Evolutionary conservation across 2,888 invertebrate genomes (phyloP).

Genomic region (Heliconius sara): DNA sequence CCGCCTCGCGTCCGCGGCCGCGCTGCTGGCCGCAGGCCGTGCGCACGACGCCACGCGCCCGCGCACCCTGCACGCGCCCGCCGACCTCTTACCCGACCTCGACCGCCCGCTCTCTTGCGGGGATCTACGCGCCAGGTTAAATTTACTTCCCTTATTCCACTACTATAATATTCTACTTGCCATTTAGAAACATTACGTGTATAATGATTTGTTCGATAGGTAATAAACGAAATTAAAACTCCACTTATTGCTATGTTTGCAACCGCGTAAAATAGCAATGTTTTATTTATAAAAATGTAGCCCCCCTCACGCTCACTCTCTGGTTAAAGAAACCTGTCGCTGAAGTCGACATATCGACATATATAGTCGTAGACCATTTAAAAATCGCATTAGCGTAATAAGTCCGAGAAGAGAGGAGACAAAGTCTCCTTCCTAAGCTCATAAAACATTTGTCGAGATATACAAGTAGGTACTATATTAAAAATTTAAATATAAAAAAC

Average conservation of each 20-base stretch:
- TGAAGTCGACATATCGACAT: background rate
- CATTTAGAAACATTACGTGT: too few species aligned
- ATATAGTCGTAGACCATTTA: background rate
- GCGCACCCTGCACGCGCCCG: slow-evolving; percentile 73
- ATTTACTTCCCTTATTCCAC: background rate
- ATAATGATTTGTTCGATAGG: background rate
- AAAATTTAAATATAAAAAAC: too few species aligned
- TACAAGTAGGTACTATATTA: too few species aligned
- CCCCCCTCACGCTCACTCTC: too few species aligned
- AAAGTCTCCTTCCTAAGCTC: too few species aligned
- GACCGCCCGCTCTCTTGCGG: slow-evolving; percentile 80
- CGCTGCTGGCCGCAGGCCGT: slow-evolving; percentile 80
- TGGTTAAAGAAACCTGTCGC: too few species aligned
- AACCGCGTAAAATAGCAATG: too few species aligned
- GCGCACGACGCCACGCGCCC: slow-evolving; percentile 83
- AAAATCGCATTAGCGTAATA: background rate
- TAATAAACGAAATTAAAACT: background rate
- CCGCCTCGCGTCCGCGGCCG: slow-evolving; percentile 85
- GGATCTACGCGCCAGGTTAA: slow-evolving; percentile 73
- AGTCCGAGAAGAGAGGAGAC: too few species aligned
- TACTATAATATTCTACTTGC: background rate
- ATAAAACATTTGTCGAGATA: too few species aligned
- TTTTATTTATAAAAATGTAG: background rate
- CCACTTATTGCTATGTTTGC: background rate
- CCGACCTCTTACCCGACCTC: slow-evolving; percentile 77